These are phyloP conservation scores for Xenopus tropicalis DNA, from an alignment of 2,113 vertebrate genomes.

Conservation along the genomic window UCB_Xtro_10.0 CM004445.2:126371001-126371500, in stretches of 20 bases:
- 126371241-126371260: too few relatives aligned
- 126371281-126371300: too few relatives aligned
- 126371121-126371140: too few relatives aligned
- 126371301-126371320: not conserved
- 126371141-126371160: too few relatives aligned
- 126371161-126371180: too few relatives aligned
- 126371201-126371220: too few relatives aligned
- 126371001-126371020: not conserved
- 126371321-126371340: slow-evolving; percentile 28
- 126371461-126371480: slow-evolving; percentile 96
- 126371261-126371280: too few relatives aligned
- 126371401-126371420: slow-evolving; percentile 58
- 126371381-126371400: slow-evolving; percentile 10
- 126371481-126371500: slow-evolving; percentile 95
- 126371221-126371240: too few relatives aligned
- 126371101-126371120: too few relatives aligned
- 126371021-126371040: not conserved
- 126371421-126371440: slow-evolving; percentile 62
- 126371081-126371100: not conserved
- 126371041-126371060: too few relatives aligned
- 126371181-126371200: too few relatives aligned
- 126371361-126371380: slow-evolving; percentile 8
- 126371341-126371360: slow-evolving; percentile 6
- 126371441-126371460: slow-evolving; percentile 98
- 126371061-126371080: not conserved